phyloP scores from a whole-genome alignment of 30 jellyfish, hydroid and myxozoan genomes.

The Haliclystus octoradiatus region DNA sequence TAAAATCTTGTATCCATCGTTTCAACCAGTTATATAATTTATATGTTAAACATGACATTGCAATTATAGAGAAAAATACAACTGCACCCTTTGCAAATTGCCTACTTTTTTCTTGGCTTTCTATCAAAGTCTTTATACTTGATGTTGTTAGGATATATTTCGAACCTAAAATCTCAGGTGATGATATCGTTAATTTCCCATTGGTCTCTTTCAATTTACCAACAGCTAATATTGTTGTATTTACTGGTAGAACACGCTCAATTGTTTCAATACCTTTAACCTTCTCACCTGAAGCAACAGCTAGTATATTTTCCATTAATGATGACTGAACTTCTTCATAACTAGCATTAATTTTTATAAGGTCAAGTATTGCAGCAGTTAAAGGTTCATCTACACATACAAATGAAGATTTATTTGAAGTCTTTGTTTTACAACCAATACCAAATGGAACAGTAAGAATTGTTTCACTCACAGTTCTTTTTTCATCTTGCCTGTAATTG shows the following conservation, averaged over 20 bases:
- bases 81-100: constrained; percentile 17
- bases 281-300: constrained; percentile 43
- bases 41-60: constrained; percentile 22
- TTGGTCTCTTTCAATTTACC: constrained; percentile 30
- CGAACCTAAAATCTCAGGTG: constrained; percentile 27
- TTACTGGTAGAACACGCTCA: constrained; percentile 39
- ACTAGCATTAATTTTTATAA: constrained; percentile 7
- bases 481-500: constrained; percentile 46
- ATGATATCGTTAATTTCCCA: constrained; percentile 11
- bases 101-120: constrained; percentile 5
- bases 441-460: constrained; percentile 37
- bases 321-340: constrained; percentile 39
- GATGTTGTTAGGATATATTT: constrained; percentile 44
- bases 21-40: constrained; percentile 29
- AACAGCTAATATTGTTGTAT: constrained; percentile 47
- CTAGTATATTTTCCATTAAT: constrained; percentile 15
- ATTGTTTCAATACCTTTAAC: constrained; percentile 59
- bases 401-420: constrained; percentile 3
- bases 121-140: constrained; percentile 28
- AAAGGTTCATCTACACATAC: constrained; percentile 46
- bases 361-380: constrained; percentile 25
- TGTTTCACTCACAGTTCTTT: constrained; percentile 4
- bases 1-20: constrained; percentile 10
- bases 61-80: constrained; percentile 15
- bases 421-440: constrained; percentile 15